Evolutionary conservation across 2,888 invertebrate species (phyloP).

Genomic region (Leucoma salicis): DNA sequence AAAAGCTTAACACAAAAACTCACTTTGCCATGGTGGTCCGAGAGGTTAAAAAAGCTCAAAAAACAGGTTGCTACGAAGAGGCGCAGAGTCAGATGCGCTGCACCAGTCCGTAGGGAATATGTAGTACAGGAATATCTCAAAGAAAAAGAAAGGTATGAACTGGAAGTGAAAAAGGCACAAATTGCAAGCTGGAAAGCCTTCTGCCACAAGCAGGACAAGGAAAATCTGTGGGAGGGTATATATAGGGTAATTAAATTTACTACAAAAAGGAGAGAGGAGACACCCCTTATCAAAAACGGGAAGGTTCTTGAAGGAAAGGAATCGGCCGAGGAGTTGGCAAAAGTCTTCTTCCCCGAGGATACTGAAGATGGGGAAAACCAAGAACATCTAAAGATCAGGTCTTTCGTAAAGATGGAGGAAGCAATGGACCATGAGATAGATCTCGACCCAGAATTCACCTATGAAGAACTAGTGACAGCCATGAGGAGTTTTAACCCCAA

Average conservation of each 20-base stretch:
- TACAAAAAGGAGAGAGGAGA: neutral
- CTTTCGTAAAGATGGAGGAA: neutral
- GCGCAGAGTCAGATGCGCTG: neutral
- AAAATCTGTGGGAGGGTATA: neutral
- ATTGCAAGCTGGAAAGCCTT: too few species aligned
- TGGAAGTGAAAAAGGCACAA: neutral
- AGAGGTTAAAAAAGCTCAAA: neutral
- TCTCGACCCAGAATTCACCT: neutral
- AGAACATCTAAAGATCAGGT: neutral
- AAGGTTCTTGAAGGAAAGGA: neutral
- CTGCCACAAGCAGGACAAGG: neutral
- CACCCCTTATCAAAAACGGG: neutral
- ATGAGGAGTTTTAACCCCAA: neutral
- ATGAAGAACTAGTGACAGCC: neutral
- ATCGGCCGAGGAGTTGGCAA: neutral
- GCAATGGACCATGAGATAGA: neutral
- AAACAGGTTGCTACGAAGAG: neutral
- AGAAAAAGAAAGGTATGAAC: neutral
- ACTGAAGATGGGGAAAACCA: neutral
- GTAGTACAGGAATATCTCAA: neutral
- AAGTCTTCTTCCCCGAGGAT: neutral
- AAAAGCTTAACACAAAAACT: neutral
- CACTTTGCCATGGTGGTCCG: slow-evolving; percentile 1
- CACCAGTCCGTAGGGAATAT: neutral
- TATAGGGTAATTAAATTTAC: neutral